A percentile compares a stretch with the other conserved stretches of the same genome.
These are phyloP conservation scores for Xenentodon cancila DNA, from an alignment of 2,797 vertebrate species.

Conservation along the genomic window DNA sequence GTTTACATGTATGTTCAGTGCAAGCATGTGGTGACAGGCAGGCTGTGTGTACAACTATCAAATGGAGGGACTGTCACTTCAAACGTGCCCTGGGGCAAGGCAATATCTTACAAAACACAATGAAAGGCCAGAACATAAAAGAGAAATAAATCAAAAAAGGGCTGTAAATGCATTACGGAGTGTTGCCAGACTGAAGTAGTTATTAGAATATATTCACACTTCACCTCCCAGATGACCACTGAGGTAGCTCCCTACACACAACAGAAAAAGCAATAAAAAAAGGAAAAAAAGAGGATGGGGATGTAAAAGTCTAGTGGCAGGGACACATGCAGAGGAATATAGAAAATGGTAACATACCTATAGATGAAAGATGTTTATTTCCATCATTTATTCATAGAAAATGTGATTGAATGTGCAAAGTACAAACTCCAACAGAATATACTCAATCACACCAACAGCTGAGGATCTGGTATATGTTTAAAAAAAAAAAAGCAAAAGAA, in stretches of 20 bases:
- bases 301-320: slow-evolving; percentile 40
- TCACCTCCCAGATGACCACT: slow-evolving; percentile 66
- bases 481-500: slow-evolving; percentile 1
- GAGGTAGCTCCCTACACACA: slow-evolving; percentile 25
- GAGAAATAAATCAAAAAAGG: slow-evolving; percentile 39
- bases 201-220: slow-evolving; percentile 70
- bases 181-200: slow-evolving; percentile 40
- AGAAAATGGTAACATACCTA: slow-evolving; percentile 48
- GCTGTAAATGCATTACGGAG: slow-evolving; percentile 48
- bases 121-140: slow-evolving; percentile 38
- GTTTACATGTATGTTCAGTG: slow-evolving; percentile 31
- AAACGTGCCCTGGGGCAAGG: slow-evolving; percentile 54
- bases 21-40: slow-evolving; percentile 14
- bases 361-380: slow-evolving; percentile 54
- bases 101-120: slow-evolving; percentile 59
- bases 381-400: slow-evolving; percentile 78
- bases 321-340: slow-evolving; percentile 27
- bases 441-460: slow-evolving; percentile 31
- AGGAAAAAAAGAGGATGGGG: slow-evolving; percentile 34
- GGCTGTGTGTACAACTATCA: slow-evolving; percentile 37
- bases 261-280: slow-evolving; percentile 40
- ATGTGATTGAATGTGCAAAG: slow-evolving; percentile 45
- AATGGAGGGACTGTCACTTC: slow-evolving; percentile 40
- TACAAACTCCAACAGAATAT: slow-evolving; percentile 7
- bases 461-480: slow-evolving; percentile 9